These are phyloP conservation scores for Urocolius indicus DNA, from an alignment of 2,113 vertebrate genomes.

Conservation along the genomic window DNA sequence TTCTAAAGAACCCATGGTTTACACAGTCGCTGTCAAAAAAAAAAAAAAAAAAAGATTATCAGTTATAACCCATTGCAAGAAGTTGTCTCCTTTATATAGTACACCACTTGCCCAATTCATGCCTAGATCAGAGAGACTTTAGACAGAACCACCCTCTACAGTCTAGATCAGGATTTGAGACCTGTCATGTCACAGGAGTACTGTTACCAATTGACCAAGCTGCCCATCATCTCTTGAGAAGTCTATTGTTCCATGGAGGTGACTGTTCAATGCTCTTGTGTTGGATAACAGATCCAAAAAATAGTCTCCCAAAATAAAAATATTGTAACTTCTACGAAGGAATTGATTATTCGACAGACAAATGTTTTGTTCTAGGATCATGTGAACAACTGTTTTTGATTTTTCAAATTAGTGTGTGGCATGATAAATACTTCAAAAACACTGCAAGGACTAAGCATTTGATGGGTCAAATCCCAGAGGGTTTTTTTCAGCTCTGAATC, in stretches of 20 bases:
- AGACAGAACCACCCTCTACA: neutral
- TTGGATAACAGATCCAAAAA: neutral
- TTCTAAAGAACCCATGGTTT: neutral
- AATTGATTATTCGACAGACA: neutral
- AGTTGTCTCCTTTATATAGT: neutral
- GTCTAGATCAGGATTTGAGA: neutral
- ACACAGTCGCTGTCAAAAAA: neutral
- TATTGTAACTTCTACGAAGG: neutral
- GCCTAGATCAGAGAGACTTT: neutral
- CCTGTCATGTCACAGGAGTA: neutral
- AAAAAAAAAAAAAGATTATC: neutral
- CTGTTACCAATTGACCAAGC: neutral
- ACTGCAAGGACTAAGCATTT: neutral
- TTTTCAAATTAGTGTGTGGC: neutral
- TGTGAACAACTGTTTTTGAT: neutral
- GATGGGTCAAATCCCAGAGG: neutral
- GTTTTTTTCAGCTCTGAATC: neutral
- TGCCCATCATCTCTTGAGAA: neutral
- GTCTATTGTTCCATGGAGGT: neutral
- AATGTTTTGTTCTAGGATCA: neutral
- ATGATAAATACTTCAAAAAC: neutral
- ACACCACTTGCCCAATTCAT: neutral
- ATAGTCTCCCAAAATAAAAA: neutral
- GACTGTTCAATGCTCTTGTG: neutral
- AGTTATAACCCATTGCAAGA: neutral